Percentiles rank a stretch among this genome's conserved stretches.
phyloP scores from a whole-genome alignment of 2,888 invertebrate species.

The Elysia crispata region DNA sequence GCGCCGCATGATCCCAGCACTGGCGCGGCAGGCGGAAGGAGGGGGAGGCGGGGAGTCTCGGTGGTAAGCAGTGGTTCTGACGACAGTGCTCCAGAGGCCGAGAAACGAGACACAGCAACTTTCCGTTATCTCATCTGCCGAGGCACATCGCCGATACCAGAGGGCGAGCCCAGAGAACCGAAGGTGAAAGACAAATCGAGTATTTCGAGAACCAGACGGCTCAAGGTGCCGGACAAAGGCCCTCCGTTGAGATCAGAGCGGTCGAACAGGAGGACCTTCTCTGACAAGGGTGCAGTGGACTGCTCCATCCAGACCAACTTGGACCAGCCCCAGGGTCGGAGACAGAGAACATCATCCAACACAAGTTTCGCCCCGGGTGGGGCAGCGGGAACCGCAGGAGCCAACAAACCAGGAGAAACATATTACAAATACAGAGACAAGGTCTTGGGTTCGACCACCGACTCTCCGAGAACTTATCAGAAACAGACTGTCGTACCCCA shows the following conservation, averaged over 20 bases:
- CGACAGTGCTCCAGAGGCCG: slow-evolving; percentile 71
- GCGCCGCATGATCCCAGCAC: too few relatives aligned
- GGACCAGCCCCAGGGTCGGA: slow-evolving; percentile 57
- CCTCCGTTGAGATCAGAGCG: slow-evolving; percentile 5
- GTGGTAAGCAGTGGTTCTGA: slow-evolving; percentile 60
- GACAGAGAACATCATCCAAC: slow-evolving; percentile 51
- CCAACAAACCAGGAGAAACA: slow-evolving; percentile 55
- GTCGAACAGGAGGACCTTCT: slow-evolving; percentile 34
- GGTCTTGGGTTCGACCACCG: slow-evolving; percentile 55
- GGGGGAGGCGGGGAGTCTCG: slow-evolving; percentile 44
- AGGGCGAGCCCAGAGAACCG: slow-evolving; percentile 58
- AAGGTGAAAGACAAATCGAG: slow-evolving; percentile 57
- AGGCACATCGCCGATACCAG: slow-evolving; percentile 73
- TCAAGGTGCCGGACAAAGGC: slow-evolving; percentile 59
- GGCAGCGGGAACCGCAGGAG: slow-evolving; percentile 54
- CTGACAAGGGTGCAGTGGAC: slow-evolving; percentile 59
- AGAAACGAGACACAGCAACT: slow-evolving; percentile 59
- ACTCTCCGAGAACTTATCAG: slow-evolving; percentile 26
- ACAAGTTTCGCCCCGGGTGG: slow-evolving; percentile 39
- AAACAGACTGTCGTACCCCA: slow-evolving; percentile 31
- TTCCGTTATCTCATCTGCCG: slow-evolving; percentile 70
- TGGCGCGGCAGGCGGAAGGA: slow-evolving; percentile 40
- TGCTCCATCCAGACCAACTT: slow-evolving; percentile 66
- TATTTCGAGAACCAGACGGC: slow-evolving; percentile 66
- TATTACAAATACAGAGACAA: slow-evolving; percentile 66